Evolutionary conservation across 1,140 invertebrate species (phyloP), one percentile per base, ranked within the genome.

Genomic region (Zophobas atratus): DNA sequence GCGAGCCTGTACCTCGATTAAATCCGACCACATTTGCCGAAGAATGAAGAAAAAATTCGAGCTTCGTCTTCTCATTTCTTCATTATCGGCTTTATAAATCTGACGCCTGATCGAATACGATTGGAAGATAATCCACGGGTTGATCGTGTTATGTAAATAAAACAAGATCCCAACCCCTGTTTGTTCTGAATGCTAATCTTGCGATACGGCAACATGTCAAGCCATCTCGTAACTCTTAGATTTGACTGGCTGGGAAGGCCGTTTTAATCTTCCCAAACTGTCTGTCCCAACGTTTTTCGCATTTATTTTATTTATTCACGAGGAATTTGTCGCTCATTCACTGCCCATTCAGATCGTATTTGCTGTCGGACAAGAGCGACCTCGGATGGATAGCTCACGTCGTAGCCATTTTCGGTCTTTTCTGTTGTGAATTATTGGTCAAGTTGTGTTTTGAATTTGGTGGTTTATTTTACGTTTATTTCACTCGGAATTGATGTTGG

Each of bases 241-340:
- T 51, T 51, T 51, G 49, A 51, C 49, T 51, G 49, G 49, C 49
- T 51, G 49, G 20, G n/a, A 51, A 51, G n/a, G 49, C n/a, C 49
- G 49, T 51, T 51, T 51, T 51, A 51, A 51, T 51, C 49, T 51
- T 4, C n/a, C 49, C 4, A 20, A 51, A 51, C 49, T 51, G 49
- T 51, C 49, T 20, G 4, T 2, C 3, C 4, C 49, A 51, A 51
- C 49, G 49, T 51, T 51, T 51, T 51, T 51, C 49, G 20, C 49
- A 51, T 51, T 51, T 51, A 51, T 51, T 51, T 51, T 20, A 20
- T 20, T 51, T 51, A 51, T 51, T 51, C 20, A 51, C 49, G 2
- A 20, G 4, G 49, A 4, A 51, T 51, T 51, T 51, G 49, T 51
- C 49, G 4, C 2, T 20, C n/a, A 20, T 51, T 51, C 3, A 51